Conservation (phyloP, 2,888 invertebrate genomes). For the Scaeva pyrastri region DNA sequence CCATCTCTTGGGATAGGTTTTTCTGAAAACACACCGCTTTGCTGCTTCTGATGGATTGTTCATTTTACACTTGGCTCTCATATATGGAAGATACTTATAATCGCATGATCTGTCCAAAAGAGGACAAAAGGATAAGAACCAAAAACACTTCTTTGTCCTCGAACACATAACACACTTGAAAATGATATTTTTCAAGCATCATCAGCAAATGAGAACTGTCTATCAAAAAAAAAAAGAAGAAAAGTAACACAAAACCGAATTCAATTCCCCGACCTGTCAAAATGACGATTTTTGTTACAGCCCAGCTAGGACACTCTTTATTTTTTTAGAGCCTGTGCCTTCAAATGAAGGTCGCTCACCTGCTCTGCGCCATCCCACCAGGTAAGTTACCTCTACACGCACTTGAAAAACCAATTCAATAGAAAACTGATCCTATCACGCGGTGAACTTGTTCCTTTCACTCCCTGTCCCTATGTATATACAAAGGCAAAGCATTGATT, state of each 20-base stretch:
- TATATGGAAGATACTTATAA: constrained; percentile 51
- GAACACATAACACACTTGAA: constrained; percentile 53
- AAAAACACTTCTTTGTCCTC: constrained; percentile 65
- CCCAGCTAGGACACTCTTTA: constrained; percentile 56
- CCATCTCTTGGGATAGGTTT: constrained; percentile 49
- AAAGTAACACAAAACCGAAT: constrained; percentile 25
- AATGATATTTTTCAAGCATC: constrained; percentile 53
- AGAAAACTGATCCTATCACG: constrained; percentile 51
- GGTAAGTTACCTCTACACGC: not conserved
- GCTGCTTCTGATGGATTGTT: constrained; percentile 49
- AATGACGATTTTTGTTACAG: constrained; percentile 53
- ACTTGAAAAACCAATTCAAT: constrained; percentile 63
- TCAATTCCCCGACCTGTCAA: constrained; percentile 67
- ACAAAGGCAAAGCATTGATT: not conserved
- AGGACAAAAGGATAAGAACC: constrained; percentile 56
- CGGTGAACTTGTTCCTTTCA: constrained; percentile 59
- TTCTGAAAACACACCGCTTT: constrained; percentile 42
- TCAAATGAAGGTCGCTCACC: constrained; percentile 68
- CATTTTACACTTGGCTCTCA: constrained; percentile 50
- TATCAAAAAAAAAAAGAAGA: constrained; percentile 16
- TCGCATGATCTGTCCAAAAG: constrained; percentile 27
- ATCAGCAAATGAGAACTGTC: constrained; percentile 4
- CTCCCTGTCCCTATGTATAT: no score
- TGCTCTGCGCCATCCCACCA: constrained; percentile 11
- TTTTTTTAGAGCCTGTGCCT: not conserved